Evolutionary conservation across 1,140 invertebrate genomes (phyloP).

Genomic region (Probaryconus sp.): DNA sequence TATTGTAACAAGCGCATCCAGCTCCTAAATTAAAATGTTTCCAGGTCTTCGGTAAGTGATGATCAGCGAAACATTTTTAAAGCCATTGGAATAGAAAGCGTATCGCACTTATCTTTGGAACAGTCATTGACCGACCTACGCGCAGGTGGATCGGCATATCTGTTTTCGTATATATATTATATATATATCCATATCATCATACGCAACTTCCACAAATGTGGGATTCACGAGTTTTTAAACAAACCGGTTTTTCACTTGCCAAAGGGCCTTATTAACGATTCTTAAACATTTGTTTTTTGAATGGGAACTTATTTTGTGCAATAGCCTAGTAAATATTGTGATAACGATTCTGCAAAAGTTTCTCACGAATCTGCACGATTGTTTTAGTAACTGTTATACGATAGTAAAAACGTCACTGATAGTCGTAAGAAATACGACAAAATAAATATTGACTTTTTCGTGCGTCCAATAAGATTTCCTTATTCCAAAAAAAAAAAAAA

Average conservation of each 20-base stretch:
- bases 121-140: conserved; percentile 59
- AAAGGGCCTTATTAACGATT: conserved; percentile 4
- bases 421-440: no score
- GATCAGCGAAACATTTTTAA: conserved; percentile 22
- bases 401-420: no score
- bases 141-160: conserved; percentile 49
- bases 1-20: not conserved
- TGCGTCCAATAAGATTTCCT: no score
- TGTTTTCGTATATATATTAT: no score
- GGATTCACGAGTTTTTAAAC: conserved; percentile 37
- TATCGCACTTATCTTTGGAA: conserved; percentile 45
- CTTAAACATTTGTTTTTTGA: conserved; percentile 16
- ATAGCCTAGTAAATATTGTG: not conserved
- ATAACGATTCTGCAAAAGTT: no score
- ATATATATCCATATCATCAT: conserved; percentile 50
- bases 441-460: no score
- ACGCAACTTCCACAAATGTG: conserved; percentile 37
- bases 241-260: conserved; percentile 36
- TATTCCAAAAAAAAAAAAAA: no score
- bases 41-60: not conserved
- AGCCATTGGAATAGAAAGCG: conserved; percentile 43
- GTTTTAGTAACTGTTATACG: no score
- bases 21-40: conserved; percentile 17
- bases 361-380: no score
- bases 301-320: not conserved